These are phyloP conservation scores for Acanthornis magna DNA, from an alignment of 2,797 vertebrate species.

Conservation along the genomic window DNA sequence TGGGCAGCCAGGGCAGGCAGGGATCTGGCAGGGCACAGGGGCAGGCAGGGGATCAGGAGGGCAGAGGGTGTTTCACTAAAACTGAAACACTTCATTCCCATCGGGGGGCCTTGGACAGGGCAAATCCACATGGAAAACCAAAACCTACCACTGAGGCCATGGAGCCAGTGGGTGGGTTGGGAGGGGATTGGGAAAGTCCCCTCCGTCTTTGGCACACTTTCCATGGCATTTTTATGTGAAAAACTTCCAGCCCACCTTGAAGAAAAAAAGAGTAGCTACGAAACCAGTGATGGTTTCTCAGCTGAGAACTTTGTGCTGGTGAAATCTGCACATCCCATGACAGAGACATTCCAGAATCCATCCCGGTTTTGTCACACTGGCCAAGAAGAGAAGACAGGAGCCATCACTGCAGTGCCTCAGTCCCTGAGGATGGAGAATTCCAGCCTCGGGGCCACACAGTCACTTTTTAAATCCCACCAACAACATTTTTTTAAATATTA, in stretches of 20 bases:
- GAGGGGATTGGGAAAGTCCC: neutral
- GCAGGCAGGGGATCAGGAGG: neutral
- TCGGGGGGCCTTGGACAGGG: neutral
- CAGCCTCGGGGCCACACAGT: neutral
- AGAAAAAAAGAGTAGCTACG: neutral
- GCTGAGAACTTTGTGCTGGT: neutral
- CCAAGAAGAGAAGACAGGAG: neutral
- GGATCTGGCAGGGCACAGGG: neutral
- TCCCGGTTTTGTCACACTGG: neutral
- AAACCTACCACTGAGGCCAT: neutral
- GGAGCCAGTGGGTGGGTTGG: neutral
- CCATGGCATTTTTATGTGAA: neutral
- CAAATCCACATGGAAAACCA: neutral
- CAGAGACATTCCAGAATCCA: neutral
- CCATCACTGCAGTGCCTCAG: accelerated
- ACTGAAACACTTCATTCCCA: conserved; percentile 12
- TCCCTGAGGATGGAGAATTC: neutral
- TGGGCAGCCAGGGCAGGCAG: neutral
- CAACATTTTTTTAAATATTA: neutral
- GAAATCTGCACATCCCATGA: neutral
- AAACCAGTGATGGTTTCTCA: neutral
- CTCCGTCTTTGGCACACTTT: neutral
- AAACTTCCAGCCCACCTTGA: neutral
- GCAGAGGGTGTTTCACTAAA: conserved; percentile 49
- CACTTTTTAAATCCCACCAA: neutral